phyloP scores from a whole-genome alignment of 2,888 invertebrate species.

The Scaptomyza polygonia region DNA sequence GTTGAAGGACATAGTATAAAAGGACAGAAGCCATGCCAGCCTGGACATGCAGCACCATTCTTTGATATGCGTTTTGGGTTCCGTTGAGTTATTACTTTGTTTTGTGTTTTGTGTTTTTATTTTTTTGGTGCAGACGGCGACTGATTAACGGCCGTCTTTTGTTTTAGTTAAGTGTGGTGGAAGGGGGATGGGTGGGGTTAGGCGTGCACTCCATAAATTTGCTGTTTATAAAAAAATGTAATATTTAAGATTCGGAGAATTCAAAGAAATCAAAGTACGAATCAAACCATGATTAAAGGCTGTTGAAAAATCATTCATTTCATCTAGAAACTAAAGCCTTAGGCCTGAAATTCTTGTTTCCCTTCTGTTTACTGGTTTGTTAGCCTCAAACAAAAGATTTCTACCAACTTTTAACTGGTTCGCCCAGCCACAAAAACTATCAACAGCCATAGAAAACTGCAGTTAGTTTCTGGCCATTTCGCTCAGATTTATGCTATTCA shows the following conservation, averaged over 20 bases:
- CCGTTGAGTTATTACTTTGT: slow-evolving; percentile 37
- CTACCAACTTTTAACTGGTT: not conserved
- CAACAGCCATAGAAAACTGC: not conserved
- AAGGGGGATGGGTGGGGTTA: not conserved
- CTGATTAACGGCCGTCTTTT: slow-evolving; percentile 54
- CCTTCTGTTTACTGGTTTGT: no score
- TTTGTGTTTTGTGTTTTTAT: no score
- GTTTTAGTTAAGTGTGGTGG: slow-evolving; percentile 30
- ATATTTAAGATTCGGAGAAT: no score
- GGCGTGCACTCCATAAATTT: not conserved
- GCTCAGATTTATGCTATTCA: not conserved
- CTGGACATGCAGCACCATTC: slow-evolving; percentile 10
- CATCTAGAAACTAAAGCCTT: no score
- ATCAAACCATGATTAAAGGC: no score
- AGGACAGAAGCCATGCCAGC: slow-evolving; percentile 17
- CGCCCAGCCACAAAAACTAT: not conserved
- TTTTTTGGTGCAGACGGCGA: slow-evolving; percentile 20
- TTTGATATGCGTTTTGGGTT: slow-evolving; percentile 32
- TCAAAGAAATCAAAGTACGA: no score
- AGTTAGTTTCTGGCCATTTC: not conserved
- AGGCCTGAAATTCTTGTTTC: no score
- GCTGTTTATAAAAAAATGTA: no score
- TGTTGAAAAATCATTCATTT: no score
- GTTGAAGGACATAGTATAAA: not conserved
- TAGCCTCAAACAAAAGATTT: not conserved